Conservation (phyloP, 2,113 vertebrate species). For the Lepisosteus osseus region DNA sequence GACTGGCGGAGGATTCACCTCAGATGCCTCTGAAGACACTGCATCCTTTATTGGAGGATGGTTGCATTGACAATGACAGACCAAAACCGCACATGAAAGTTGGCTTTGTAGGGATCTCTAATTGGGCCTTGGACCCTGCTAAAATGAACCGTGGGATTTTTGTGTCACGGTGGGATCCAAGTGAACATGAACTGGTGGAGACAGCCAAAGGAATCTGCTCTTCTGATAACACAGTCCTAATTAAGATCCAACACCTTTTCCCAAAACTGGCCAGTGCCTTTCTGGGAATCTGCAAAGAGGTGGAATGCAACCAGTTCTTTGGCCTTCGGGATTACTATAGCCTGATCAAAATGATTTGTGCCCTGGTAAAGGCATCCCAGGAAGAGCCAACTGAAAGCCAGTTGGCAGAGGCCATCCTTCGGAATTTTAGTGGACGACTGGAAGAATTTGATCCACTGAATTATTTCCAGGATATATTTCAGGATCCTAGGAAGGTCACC, state of each 20-base stretch:
- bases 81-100: conserved; percentile 67
- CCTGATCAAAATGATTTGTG: conserved; percentile 69
- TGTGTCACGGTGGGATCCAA: conserved; percentile 68
- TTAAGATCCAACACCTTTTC: conserved; percentile 61
- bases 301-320: conserved; percentile 62
- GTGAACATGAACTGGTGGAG: conserved; percentile 62
- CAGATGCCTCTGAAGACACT: conserved; percentile 74
- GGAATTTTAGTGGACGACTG: conserved; percentile 70
- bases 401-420: conserved; percentile 59
- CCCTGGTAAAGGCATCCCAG: conserved; percentile 42
- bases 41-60: conserved; percentile 72
- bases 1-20: conserved; percentile 72
- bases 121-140: conserved; percentile 75
- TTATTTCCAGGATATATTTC: conserved; percentile 49
- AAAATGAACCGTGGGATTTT: conserved; percentile 78
- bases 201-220: conserved; percentile 71
- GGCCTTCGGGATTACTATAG: conserved; percentile 73
- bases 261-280: conserved; percentile 61
- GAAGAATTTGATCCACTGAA: conserved; percentile 50
- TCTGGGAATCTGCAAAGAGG: conserved; percentile 50
- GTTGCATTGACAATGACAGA: conserved; percentile 66
- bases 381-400: conserved; percentile 43
- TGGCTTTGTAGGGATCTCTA: conserved; percentile 75
- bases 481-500: conserved; percentile 33
- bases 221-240: conserved; percentile 37